phyloP scores from a whole-genome alignment of 2,797 vertebrate genomes.

The Rhincodon typus region DNA sequence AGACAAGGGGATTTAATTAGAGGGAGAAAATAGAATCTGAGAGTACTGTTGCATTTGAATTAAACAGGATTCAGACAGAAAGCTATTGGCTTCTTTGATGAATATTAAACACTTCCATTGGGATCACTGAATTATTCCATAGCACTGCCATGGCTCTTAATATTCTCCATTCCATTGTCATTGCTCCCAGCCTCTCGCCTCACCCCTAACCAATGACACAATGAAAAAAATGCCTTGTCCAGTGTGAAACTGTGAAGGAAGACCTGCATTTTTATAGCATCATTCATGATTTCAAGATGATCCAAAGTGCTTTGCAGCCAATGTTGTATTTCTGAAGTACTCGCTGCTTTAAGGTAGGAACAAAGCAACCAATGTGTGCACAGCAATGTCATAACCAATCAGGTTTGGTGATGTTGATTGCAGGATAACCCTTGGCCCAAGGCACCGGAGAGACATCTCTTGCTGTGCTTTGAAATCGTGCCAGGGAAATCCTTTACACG shows the following conservation, averaged over 20 bases:
- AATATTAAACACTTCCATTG: slow-evolving; percentile 15
- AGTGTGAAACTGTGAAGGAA: not conserved
- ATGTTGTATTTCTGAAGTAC: too few relatives aligned
- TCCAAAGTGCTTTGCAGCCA: too few relatives aligned
- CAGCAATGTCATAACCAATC: not conserved
- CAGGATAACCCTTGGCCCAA: not conserved
- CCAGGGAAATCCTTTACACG: not conserved
- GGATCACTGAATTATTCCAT: not conserved
- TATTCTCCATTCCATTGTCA: not conserved
- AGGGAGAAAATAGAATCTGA: too few relatives aligned
- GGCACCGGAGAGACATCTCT: too few relatives aligned
- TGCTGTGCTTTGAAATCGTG: not conserved
- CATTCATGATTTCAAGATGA: too few relatives aligned
- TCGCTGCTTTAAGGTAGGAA: not conserved
- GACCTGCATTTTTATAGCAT: not conserved
- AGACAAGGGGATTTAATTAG: slow-evolving; percentile 25
- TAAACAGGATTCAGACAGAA: not conserved
- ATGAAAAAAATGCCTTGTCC: not conserved
- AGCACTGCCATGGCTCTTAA: not conserved
- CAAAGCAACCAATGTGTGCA: not conserved
- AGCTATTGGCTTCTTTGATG: not conserved
- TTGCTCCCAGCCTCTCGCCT: not conserved
- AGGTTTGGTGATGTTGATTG: not conserved
- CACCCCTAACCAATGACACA: not conserved
- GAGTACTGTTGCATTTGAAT: too few relatives aligned